Percentiles rank a stretch among this genome's conserved stretches.
phyloP scores from a whole-genome alignment of 2,888 invertebrate species.

The Heliconius aoede region DNA sequence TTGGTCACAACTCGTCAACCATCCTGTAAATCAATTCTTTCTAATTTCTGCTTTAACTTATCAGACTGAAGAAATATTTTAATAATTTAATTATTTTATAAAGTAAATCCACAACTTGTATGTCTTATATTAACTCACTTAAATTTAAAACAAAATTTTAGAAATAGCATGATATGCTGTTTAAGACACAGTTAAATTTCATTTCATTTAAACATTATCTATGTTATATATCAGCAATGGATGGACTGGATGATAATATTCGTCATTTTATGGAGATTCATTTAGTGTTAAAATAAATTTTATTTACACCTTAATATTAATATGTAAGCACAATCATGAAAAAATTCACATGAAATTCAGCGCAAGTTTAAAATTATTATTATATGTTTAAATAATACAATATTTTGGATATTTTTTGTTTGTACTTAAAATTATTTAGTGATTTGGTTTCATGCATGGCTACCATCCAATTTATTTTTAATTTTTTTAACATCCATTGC shows the following conservation, averaged over 20 bases:
- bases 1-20: too few relatives aligned
- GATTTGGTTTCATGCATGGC: background rate
- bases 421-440: background rate
- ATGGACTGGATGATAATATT: conserved; percentile 6
- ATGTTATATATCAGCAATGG: conserved; percentile 14
- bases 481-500: background rate
- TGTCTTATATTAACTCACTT: background rate
- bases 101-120: background rate
- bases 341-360: background rate
- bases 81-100: background rate
- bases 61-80: background rate
- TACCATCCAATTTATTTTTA: background rate
- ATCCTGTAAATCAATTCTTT: too few relatives aligned
- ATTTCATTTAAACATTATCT: conserved; percentile 2
- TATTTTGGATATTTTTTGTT: background rate
- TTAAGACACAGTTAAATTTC: background rate
- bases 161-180: background rate
- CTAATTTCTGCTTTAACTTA: background rate
- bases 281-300: background rate
- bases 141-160: background rate
- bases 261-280: conserved; percentile 7
- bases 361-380: background rate
- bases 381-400: background rate
- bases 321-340: background rate
- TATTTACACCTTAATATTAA: background rate